Evolutionary conservation across 2,113 vertebrate species (phyloP), one percentile per base, ranked within the genome.

Genomic region (Laticauda colubrina): DNA sequence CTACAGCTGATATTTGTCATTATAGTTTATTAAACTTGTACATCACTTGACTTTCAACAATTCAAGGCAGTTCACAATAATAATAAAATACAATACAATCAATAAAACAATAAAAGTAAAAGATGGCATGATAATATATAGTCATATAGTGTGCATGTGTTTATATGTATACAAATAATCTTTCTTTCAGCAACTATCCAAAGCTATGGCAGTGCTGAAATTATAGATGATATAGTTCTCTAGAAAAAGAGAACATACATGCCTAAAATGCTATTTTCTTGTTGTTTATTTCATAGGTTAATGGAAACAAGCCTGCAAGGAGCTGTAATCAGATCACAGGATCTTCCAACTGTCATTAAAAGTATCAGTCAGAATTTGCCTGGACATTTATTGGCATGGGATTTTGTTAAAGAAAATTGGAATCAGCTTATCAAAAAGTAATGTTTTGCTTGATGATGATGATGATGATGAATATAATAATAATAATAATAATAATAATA

Each of bases 391-490:
- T 94, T 99, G 95, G 98, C 98, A 20, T 99, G 99, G 99, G 97
- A 99, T 96, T 99, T 99, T 90, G 97, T 99, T 59, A 99, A 99
- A 95, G 98, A 99, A 95, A 99, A 99, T 96, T 99, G 99, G 99
- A 97, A 98, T 94, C 96, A 95, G 39, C 98, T 99, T 94, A 98
- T 97, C 93, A 96, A 97, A 86, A 99, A 98, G 99, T 99, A 98
- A 98, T 98, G 94, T 57, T 93, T 75, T 93, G 39, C 90, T 88
- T 51, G 9, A 51, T 48, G 7, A 48, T 8, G 7, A 8, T 48
- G 7, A 1, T 45, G 4, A 45, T 48, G 7, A 48, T 48, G 7
- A 39, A 39, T 39, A 48, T 48, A 1, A 48, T 48, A 48, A 8
- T 5, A 48, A 48, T 48, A 48, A 48, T 8, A 51, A 51, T 51